A percentile compares a stretch with the other conserved stretches of the same genome.
These are phyloP conservation scores for Thaumetopoea pityocampa DNA, from an alignment of 1,140 invertebrate species.

Conservation along the genomic window DNA sequence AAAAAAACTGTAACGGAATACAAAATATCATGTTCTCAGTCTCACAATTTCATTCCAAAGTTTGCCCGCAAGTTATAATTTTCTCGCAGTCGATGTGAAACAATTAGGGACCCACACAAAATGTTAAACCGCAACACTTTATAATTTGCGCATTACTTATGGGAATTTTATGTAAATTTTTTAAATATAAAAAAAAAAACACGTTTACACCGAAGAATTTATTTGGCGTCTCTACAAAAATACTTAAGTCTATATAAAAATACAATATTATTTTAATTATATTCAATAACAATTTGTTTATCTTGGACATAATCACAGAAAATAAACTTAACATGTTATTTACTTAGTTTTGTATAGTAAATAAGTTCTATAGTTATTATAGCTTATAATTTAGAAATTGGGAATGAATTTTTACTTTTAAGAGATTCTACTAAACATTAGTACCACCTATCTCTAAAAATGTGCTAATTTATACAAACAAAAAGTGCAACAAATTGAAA, in stretches of 20 bases:
- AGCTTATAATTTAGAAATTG: too few species aligned
- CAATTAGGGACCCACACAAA: conserved; percentile 40
- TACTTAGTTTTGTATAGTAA: too few species aligned
- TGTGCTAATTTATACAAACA: too few species aligned
- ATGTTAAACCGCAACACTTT: conserved; percentile 12
- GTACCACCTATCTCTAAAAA: too few species aligned
- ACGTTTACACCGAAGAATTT: conserved; percentile 24
- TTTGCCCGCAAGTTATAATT: conserved; percentile 48
- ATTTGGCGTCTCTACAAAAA: conserved; percentile 40
- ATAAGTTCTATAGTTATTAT: too few species aligned
- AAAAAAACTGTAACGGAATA: conserved; percentile 1
- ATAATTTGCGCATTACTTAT: conserved; percentile 1
- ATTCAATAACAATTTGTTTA: too few species aligned
- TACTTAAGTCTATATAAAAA: conserved; percentile 30
- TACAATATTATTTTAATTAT: conserved; percentile 13
- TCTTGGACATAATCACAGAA: not conserved
- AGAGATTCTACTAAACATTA: too few species aligned
- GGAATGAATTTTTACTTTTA: too few species aligned
- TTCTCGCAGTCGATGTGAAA: conserved; percentile 28
- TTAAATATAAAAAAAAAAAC: conserved; percentile 15
- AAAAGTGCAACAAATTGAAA: too few species aligned
- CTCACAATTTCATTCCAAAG: conserved; percentile 3
- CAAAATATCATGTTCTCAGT: not conserved
- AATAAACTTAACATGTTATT: not conserved
- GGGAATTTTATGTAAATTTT: conserved; percentile 9